These are phyloP conservation scores for Druceiella hillmani DNA, from an alignment of 2,888 invertebrate genomes.

Conservation along the genomic window DNA sequence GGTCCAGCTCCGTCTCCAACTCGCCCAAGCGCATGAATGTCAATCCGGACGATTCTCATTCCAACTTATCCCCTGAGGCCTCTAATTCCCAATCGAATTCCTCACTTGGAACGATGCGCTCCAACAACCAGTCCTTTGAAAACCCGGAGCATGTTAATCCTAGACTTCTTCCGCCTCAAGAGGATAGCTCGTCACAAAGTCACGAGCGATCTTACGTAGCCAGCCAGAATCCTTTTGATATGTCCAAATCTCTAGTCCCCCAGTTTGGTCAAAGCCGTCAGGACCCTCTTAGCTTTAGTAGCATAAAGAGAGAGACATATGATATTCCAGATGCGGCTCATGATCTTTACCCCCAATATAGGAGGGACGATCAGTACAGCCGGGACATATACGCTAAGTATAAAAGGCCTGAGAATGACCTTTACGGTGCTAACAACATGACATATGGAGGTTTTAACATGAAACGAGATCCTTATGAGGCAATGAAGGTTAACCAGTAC, in stretches of 20 bases:
- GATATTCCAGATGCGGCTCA: conserved; percentile 35
- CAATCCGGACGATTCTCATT: conserved; percentile 14
- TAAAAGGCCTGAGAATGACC: conserved; percentile 19
- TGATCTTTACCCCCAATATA: conserved; percentile 41
- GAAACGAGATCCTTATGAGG: conserved; percentile 30
- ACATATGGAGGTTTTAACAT: conserved; percentile 22
- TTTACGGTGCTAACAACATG: conserved; percentile 16
- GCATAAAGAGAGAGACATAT: conserved; percentile 27
- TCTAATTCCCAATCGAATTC: conserved; percentile 21
- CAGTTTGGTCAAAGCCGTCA: conserved; percentile 22
- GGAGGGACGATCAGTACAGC: conserved; percentile 25
- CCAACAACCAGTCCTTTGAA: conserved; percentile 14
- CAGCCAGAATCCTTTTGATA: conserved; percentile 20
- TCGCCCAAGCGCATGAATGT: conserved; percentile 17
- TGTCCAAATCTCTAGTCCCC: conserved; percentile 16
- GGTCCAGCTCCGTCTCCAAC: conserved; percentile 15
- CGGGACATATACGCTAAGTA: conserved; percentile 18
- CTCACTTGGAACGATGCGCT: conserved; percentile 10
- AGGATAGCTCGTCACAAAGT: conserved; percentile 20
- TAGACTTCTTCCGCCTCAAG: conserved; percentile 12
- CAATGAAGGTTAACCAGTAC: conserved; percentile 3
- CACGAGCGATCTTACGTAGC: conserved; percentile 16
- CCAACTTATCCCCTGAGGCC: conserved; percentile 14
- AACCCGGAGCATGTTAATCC: conserved; percentile 11
- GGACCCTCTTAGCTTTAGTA: conserved; percentile 23